phyloP scores from a whole-genome alignment of 92 coral and sea anemone genomes.

The Phymanthus crucifer region DNA sequence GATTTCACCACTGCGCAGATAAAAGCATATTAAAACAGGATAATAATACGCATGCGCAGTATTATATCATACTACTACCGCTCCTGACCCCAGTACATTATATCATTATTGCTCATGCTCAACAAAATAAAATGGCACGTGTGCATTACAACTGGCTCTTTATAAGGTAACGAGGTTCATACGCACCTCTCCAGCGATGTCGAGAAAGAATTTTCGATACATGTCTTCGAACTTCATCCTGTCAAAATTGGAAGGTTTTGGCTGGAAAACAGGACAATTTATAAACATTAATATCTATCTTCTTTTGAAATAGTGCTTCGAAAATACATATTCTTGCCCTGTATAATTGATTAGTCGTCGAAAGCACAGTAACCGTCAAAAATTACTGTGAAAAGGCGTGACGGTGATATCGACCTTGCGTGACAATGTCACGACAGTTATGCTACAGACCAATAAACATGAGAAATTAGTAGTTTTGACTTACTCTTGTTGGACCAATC shows the following conservation, averaged over 20 bases:
- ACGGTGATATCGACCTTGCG: background rate
- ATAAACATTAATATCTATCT: background rate
- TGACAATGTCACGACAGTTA: too few relatives aligned
- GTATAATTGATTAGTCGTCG: background rate
- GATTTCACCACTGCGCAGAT: too few relatives aligned
- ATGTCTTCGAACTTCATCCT: conserved; percentile 26
- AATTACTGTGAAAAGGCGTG: background rate
- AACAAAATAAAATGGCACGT: background rate
- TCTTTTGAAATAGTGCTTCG: background rate
- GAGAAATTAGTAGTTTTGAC: background rate
- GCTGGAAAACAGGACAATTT: conserved; percentile 13
- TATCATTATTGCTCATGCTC: too few relatives aligned
- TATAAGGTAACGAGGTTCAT: too few relatives aligned
- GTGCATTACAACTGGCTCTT: background rate
- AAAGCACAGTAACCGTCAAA: background rate
- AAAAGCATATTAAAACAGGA: too few relatives aligned
- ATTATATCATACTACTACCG: too few relatives aligned
- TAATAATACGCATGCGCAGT: too few relatives aligned
- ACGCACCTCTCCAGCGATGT: conserved; percentile 41
- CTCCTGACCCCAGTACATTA: too few relatives aligned
- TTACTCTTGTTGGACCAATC: conserved; percentile 30
- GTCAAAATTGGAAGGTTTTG: conserved; percentile 39
- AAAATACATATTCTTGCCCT: background rate
- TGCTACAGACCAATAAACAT: too few relatives aligned
- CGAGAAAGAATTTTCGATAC: conserved; percentile 30